phyloP scores from a whole-genome alignment of 2,797 vertebrate genomes.

The Enteromius thamalakanensis region DNA sequence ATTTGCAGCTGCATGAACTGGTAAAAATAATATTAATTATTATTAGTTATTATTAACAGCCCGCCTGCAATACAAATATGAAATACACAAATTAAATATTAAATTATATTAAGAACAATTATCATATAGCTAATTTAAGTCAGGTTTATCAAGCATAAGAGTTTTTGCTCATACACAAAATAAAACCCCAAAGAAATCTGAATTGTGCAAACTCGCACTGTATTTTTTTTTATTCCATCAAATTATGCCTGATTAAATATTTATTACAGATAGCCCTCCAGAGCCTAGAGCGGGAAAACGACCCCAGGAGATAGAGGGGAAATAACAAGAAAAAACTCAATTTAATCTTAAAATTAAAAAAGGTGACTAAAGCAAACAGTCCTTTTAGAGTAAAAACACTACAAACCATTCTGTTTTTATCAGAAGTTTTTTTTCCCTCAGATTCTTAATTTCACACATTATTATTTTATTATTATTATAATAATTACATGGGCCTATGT shows the following conservation, averaged over 20 bases:
- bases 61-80: conserved; percentile 1
- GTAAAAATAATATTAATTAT: neutral
- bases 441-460: neutral
- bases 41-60: conserved; percentile 11
- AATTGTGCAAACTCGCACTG: neutral
- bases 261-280: conserved; percentile 69
- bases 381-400: neutral
- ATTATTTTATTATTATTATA: conserved; percentile 16
- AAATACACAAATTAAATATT: neutral
- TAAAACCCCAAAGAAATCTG: accelerated
- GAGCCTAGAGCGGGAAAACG: conserved; percentile 59
- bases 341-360: conserved; percentile 47
- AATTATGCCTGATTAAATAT: conserved; percentile 75
- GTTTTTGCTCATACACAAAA: conserved; percentile 22
- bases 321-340: conserved; percentile 60
- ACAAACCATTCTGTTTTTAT: no score
- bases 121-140: conserved; percentile 6
- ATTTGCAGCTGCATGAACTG: neutral
- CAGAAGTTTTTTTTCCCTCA: neutral
- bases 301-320: conserved; percentile 54
- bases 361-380: neutral
- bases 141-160: neutral
- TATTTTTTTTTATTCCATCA: conserved; percentile 72
- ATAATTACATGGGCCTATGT: neutral
- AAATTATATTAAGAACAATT: neutral